Evolutionary conservation across 2,113 vertebrate genomes (phyloP).

Genomic region (Solea senegalensis): DNA sequence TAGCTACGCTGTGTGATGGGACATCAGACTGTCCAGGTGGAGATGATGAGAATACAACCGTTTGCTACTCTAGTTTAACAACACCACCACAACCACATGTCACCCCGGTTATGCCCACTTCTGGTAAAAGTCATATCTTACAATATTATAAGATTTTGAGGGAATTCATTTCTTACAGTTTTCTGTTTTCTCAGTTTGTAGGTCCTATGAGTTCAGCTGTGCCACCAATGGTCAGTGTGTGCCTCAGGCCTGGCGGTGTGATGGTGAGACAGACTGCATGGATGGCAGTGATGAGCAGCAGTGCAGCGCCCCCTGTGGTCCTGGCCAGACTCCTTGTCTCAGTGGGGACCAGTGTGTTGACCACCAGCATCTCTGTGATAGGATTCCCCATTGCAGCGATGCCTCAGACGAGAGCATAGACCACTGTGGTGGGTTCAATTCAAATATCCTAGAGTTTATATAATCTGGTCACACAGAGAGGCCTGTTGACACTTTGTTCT

Average conservation of each 20-base stretch:
- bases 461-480: background rate
- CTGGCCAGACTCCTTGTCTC: constrained; percentile 74
- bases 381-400: constrained; percentile 75
- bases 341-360: constrained; percentile 81
- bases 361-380: constrained; percentile 83
- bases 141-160: background rate
- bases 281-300: constrained; percentile 85
- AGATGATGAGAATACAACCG: constrained; percentile 79
- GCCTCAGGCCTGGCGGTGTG: constrained; percentile 88
- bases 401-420: constrained; percentile 80
- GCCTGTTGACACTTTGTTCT: background rate
- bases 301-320: constrained; percentile 69
- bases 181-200: constrained; percentile 65
- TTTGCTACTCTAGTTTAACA: constrained; percentile 59
- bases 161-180: background rate
- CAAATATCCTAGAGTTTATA: background rate
- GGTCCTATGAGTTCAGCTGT: constrained; percentile 83
- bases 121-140: constrained; percentile 33
- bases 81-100: constrained; percentile 5
- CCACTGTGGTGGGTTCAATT: constrained; percentile 76
- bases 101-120: background rate
- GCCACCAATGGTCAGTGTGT: constrained; percentile 82
- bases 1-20: constrained; percentile 79
- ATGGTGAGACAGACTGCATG: constrained; percentile 87
- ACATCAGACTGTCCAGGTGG: constrained; percentile 78